Evolutionary conservation across 2,888 invertebrate genomes (phyloP), one percentile per base, ranked within the genome.

Genomic region (Phyllotreta cruciferae): DNA sequence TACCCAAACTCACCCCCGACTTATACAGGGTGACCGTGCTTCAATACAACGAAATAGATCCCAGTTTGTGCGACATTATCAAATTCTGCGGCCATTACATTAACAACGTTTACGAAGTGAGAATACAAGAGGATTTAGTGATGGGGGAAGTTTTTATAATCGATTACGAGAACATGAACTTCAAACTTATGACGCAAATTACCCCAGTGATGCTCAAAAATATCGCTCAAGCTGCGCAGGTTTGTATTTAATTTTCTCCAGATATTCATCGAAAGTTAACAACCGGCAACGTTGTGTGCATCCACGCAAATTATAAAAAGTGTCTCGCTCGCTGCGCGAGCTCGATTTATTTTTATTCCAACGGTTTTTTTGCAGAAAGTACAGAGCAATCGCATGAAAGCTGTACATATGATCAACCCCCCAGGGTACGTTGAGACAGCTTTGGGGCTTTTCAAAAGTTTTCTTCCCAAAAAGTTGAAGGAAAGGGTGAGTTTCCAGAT

Each of bases 111-210:
- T 41, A 36, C n/a, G 62, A 62, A 37, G 11, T 62, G 1, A 56
- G 62, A 52, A 24, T 62, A 8, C 44, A 56, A 1, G 62, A 62
- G 44, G 62, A 62, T 38, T 13, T 62, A 3, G 36, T 42, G 9
- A 41, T 56, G 38, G 56, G 62, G 1, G 62, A 62, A 11, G 34
- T 62, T 11, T 37, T 13, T 13, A 38, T 62, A 10, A n/a, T 50
- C 37, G 62, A 62, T 56, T 50, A 36, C 10, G n/a, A 39, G 5
- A 6, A 52, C 10, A 1, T 42, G 6, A 39, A 54, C 36, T 52
- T 52, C 14, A 6, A 3, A 11, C 1, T 8, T 52, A 13, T 52
- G 5, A 6, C 37, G 11, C 14, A 37, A 49, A 6, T 39, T 0
- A 47, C 56, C 6, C 56, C 56, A 0, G 34, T 57, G 4, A 35